A percentile compares a stretch with the other conserved stretches of the same genome.
phyloP scores from a whole-genome alignment of 1,140 invertebrate species.

The Triops longicaudatus region DNA sequence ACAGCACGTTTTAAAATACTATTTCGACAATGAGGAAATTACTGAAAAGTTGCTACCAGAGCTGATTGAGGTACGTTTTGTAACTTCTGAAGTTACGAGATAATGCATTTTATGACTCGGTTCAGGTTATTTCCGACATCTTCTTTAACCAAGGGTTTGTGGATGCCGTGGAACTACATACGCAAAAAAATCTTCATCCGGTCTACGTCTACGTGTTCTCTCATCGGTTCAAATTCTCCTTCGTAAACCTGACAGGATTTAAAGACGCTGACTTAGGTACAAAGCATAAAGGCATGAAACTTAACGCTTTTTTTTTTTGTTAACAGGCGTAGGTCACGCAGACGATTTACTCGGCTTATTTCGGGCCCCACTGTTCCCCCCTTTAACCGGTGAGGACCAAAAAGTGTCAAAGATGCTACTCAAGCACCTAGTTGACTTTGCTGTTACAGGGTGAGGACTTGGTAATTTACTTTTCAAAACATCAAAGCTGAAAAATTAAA shows the following conservation, averaged over 20 bases:
- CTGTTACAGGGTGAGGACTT: neutral
- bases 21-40: slow-evolving; percentile 4
- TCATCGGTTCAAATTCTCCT: neutral
- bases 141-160: neutral
- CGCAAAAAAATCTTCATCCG: neutral
- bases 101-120: too few species aligned
- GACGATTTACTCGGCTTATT: neutral
- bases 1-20: neutral
- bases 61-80: neutral
- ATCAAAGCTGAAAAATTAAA: neutral
- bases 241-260: neutral
- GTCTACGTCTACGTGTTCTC: slow-evolving; percentile 8
- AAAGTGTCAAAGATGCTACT: neutral
- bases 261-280: neutral
- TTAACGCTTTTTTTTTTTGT: neutral
- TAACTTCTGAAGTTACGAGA: neutral
- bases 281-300: neutral
- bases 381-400: neutral
- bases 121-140: neutral
- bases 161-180: slow-evolving; percentile 7
- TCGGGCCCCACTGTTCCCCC: neutral
- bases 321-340: neutral
- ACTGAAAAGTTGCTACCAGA: neutral
- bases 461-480: neutral
- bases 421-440: neutral